These are phyloP conservation scores for Lasioglossum calceatum DNA, from an alignment of 2,888 invertebrate species.

Conservation along the genomic window DNA sequence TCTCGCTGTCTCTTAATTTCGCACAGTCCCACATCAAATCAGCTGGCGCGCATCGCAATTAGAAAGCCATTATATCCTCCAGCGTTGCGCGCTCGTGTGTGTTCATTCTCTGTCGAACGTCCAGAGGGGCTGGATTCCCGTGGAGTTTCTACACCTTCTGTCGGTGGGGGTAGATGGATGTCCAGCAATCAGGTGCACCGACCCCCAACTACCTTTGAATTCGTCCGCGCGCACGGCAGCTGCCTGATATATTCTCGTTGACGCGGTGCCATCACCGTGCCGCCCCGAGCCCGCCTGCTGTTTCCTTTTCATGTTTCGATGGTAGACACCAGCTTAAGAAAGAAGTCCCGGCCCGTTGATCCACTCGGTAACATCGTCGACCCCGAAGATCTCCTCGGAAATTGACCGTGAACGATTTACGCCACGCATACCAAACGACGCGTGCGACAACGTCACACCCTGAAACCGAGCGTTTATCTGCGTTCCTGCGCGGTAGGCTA, in stretches of 20 bases:
- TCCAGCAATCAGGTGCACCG: slow-evolving; percentile 74
- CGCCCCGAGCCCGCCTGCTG: slow-evolving; percentile 61
- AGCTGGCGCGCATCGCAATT: slow-evolving; percentile 71
- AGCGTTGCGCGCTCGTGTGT: slow-evolving; percentile 43
- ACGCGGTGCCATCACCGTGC: slow-evolving; percentile 62
- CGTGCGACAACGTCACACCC: slow-evolving; percentile 45
- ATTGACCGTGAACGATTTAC: slow-evolving; percentile 66
- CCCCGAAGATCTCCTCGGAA: slow-evolving; percentile 35
- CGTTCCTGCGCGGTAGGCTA: not conserved
- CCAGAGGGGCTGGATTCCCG: slow-evolving; percentile 45
- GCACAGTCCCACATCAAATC: slow-evolving; percentile 35
- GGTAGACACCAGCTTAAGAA: slow-evolving; percentile 6
- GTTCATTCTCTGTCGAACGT: slow-evolving; percentile 58
- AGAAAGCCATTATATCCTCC: slow-evolving; percentile 77
- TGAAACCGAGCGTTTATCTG: not conserved
- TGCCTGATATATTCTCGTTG: slow-evolving; percentile 66
- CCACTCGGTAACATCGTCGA: slow-evolving; percentile 18
- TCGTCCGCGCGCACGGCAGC: slow-evolving; percentile 60
- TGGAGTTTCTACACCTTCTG: slow-evolving; percentile 65
- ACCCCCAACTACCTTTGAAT: slow-evolving; percentile 68
- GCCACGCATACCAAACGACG: slow-evolving; percentile 38
- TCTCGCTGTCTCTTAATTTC: slow-evolving; percentile 15
- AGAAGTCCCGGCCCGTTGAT: slow-evolving; percentile 30
- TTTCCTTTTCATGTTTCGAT: slow-evolving; percentile 65
- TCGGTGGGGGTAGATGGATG: slow-evolving; percentile 71